Conservation (phyloP, 1,140 invertebrate species). For the Stratiolaelaps scimitus region DNA sequence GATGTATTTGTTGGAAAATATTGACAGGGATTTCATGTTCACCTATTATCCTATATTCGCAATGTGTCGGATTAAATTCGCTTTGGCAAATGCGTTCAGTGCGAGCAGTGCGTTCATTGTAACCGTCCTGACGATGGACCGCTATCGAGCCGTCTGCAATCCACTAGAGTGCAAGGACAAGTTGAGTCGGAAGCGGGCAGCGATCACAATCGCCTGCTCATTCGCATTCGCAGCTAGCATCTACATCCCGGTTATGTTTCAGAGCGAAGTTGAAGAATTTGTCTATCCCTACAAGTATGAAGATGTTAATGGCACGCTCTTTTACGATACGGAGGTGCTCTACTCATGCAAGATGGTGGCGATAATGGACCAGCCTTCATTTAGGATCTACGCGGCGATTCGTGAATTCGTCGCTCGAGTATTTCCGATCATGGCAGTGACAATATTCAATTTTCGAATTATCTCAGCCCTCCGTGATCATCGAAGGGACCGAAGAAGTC, state of each 20-base stretch:
- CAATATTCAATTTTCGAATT: slow-evolving; percentile 3
- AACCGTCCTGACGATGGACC: slow-evolving; percentile 42
- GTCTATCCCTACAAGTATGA: no score
- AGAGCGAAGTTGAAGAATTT: neutral
- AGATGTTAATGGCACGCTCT: neutral
- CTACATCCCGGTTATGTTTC: neutral
- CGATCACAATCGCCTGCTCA: neutral
- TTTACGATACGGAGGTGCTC: neutral
- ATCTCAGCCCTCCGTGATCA: neutral
- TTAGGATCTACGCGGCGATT: neutral
- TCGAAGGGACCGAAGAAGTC: neutral
- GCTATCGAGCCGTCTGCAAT: slow-evolving; percentile 41
- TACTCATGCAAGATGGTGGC: neutral
- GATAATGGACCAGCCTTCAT: neutral
- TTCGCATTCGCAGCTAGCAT: neutral
- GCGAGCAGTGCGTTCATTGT: slow-evolving; percentile 44
- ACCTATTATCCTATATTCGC: no score
- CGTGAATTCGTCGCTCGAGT: neutral
- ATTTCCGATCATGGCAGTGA: neutral
- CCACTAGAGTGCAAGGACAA: slow-evolving; percentile 40
- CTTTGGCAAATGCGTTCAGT: slow-evolving; percentile 55
- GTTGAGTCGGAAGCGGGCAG: slow-evolving; percentile 39
- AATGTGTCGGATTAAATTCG: slow-evolving; percentile 1
- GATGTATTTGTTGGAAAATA: no score
- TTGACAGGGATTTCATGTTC: no score